Conservation (phyloP, 2,113 vertebrate species). For the Chaenocephalus aceratus region DNA sequence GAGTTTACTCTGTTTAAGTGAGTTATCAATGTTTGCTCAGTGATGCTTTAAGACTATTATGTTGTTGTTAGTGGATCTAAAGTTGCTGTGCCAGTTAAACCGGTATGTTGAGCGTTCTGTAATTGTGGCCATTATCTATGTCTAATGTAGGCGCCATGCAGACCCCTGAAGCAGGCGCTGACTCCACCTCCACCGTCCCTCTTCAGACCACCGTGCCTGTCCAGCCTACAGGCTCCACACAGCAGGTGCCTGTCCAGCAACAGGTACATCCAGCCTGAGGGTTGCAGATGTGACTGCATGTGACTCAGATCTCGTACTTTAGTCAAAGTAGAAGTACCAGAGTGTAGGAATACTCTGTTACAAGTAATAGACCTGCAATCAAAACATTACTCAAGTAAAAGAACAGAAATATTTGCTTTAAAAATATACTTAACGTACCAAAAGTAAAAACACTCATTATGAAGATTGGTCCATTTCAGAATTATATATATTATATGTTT, state of each 20-base stretch:
- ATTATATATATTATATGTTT: no score
- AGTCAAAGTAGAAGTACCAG: no score
- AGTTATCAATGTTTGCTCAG: neutral
- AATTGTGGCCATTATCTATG: neutral
- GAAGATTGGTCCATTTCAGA: no score
- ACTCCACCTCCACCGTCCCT: constrained; percentile 89
- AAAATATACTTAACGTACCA: no score
- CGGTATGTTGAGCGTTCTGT: neutral
- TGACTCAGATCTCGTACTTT: neutral
- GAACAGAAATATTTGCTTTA: no score
- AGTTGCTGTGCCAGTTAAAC: constrained; percentile 26
- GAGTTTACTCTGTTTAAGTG: neutral
- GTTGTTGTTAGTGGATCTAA: constrained; percentile 3
- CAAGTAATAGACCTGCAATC: no score
- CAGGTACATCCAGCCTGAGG: constrained; percentile 84
- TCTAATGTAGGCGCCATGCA: constrained; percentile 91
- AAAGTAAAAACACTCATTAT: no score
- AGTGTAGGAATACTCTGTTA: no score
- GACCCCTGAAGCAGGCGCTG: constrained; percentile 91
- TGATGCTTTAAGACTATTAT: neutral
- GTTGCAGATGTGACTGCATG: neutral
- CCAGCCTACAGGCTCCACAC: constrained; percentile 85
- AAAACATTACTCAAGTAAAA: no score
- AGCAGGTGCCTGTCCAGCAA: constrained; percentile 91
- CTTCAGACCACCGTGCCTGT: constrained; percentile 89